Evolutionary conservation across 1,140 invertebrate genomes (phyloP), one percentile per base, ranked within the genome.

Genomic region (Achroia grisella): DNA sequence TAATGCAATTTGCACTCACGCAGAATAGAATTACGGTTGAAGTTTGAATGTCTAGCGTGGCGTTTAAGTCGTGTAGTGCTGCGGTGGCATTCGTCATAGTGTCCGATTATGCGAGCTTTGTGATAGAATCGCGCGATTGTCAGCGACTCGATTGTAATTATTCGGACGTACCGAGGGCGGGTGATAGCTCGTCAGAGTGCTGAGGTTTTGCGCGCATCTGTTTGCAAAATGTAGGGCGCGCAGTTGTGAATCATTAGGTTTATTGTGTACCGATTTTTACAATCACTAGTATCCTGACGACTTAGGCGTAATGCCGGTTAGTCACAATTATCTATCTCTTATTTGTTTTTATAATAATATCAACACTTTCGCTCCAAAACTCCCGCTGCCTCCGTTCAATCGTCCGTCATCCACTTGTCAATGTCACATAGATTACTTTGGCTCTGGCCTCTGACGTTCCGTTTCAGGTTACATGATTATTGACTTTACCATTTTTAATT

Each of bases 51-150:
- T 3, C 17, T 23, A 23, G 28, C 0, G 6, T 23, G n/a, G 11
- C 28, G 43, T 53, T 62, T 79, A 39, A 11, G 65, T 31, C 66
- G 23, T 71, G 46, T 63, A 65, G 65, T 48, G 43, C 30, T 56
- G 59, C 13, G 46, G 10, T 35, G 40, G 52, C 40, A 63, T 61
- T 65, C 66, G 65, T 71, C 75, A 75, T 61, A 64, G 77, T 66
- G 78, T 77, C 69, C 80, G 80, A 84, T 84, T 84, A 80, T 81
- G 70, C 70, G 47, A 64, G 80, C 80, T 80, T 84, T 84, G 80
- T 80, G 77, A 79, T 69, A 70, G 80, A 80, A 80, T 80, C 72
- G 77, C 49, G 50, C 70, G 74, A 82, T 80, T 85, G 78, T 82
- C 76, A 82, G 78, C 78, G 73, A 80, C 69, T 71, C 76, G 72